These are phyloP conservation scores for Ecliptopera silaceata DNA, from an alignment of 2,888 invertebrate genomes.

Conservation along the genomic window DNA sequence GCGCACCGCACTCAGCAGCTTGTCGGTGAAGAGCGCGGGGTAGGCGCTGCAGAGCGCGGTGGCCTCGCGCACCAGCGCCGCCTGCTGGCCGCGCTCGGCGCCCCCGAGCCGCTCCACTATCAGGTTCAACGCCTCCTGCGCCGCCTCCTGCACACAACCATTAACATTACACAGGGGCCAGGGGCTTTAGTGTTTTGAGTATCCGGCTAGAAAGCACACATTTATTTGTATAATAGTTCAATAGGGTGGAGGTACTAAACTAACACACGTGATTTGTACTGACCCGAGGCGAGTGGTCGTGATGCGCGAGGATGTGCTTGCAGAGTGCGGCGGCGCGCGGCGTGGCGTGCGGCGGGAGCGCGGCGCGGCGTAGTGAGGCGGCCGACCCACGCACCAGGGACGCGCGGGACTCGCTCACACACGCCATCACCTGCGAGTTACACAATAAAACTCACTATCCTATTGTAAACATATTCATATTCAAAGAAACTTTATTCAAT, in stretches of 20 bases:
- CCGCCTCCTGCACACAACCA: slow-evolving; percentile 84
- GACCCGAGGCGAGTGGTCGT: slow-evolving; percentile 88
- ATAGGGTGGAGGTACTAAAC: too few relatives aligned
- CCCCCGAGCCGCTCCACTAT: slow-evolving; percentile 88
- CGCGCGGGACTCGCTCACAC: slow-evolving; percentile 88
- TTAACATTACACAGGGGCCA: background rate
- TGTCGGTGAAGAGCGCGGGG: slow-evolving; percentile 91
- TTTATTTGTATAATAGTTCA: too few relatives aligned
- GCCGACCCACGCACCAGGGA: slow-evolving; percentile 88
- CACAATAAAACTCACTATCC: too few relatives aligned
- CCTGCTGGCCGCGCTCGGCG: slow-evolving; percentile 88
- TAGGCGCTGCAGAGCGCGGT: slow-evolving; percentile 91
- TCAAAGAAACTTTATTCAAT: too few relatives aligned
- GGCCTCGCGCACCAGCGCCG: slow-evolving; percentile 90
- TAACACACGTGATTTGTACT: slow-evolving; percentile 31
- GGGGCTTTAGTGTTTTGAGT: too few relatives aligned
- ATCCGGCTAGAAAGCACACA: too few relatives aligned
- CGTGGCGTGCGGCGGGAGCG: slow-evolving; percentile 81
- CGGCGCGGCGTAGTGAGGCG: slow-evolving; percentile 85
- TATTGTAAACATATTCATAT: too few relatives aligned
- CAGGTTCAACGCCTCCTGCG: slow-evolving; percentile 91
- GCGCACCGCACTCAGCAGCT: slow-evolving; percentile 88
- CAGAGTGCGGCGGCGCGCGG: slow-evolving; percentile 86
- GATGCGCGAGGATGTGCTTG: slow-evolving; percentile 87
- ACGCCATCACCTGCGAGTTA: slow-evolving; percentile 84